Base-by-base conservation (phyloP, 2,113 vertebrate species). In the Camelus bactrianus region DNA sequence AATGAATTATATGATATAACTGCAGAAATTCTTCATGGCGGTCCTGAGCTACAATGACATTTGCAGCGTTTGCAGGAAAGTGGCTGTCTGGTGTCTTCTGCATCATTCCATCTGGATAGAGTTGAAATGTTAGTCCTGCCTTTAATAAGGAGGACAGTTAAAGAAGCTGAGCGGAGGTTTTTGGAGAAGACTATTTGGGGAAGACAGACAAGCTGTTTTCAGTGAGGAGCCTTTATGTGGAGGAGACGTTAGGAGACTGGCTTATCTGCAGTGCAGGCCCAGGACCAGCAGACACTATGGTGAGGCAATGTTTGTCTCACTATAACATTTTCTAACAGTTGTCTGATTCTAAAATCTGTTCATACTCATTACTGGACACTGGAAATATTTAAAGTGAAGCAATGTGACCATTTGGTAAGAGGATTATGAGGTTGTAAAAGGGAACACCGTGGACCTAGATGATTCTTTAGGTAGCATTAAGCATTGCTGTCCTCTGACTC, bases 161-260 rank as follows among this genome's bases (percentile, higher is more conserved):
- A 26, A 54, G 64, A 79, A 81, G 50, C 50, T 91, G 64, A 91
- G 48, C 73, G 38, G 56, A 54, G 19, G 14, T 96, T 95, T 96
- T 90, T 88, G 79, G 52, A 85, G 46, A 67, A 89, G 72, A 35
- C 48, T 35, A 5, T 92, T 56, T 52, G 60, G 30, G 58, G 13
- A 77, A 67, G n/a, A 56, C 0, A 26, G 72, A 65, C 77, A 89
- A 11, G 75, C 89, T 90, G 8, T 70, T 64, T 89, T 73, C 56
- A 73, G 52, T 46, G 60, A 77, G 60, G 3, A 89, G 50, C 17
- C 22, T 72, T 32, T 60, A n/a, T 19, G 19, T 84, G 42, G 76
- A 80, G 64, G 89, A 91, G 52, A 80, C 35, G 35, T 88, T 80
- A 42, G 24, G 73, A 17, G 46, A 28, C 32, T 32, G 6, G 19